Percentiles rank a stretch among this genome's conserved stretches.
Evolutionary conservation across 1,140 invertebrate species (phyloP).

Genomic region (Rhopalosiphum maidis): DNA sequence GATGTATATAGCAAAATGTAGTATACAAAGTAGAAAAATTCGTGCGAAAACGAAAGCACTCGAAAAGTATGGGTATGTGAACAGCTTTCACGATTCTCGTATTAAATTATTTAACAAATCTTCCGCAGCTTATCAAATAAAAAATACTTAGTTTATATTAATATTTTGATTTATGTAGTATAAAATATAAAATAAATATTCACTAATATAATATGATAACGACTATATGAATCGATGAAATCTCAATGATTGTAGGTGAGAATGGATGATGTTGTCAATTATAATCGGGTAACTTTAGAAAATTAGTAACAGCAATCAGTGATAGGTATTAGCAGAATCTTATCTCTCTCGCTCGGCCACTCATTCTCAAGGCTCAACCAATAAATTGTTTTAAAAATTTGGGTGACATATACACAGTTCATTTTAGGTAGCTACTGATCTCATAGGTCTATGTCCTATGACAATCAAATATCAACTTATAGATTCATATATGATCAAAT

Average conservation of each 20-base stretch:
- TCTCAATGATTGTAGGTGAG: background rate
- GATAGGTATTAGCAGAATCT: background rate
- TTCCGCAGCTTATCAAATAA: background rate
- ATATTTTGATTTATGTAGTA: background rate
- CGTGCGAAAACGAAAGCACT: constrained; percentile 43
- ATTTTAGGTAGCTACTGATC: background rate
- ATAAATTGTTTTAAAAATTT: background rate
- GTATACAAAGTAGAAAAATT: background rate
- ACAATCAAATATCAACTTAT: background rate
- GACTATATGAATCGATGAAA: background rate
- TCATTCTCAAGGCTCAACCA: too few species aligned
- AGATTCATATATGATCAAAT: background rate
- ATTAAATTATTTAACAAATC: background rate
- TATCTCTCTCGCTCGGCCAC: background rate
- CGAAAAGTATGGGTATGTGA: constrained; percentile 14
- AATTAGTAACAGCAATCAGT: background rate
- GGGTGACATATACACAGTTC: background rate
- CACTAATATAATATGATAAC: background rate
- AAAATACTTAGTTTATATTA: background rate
- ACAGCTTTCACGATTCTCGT: background rate
- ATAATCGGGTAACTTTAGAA: background rate
- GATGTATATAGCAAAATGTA: background rate
- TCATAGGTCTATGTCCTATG: background rate
- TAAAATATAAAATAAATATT: background rate
- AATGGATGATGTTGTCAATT: background rate